Base-by-base conservation (phyloP, 2,888 invertebrate genomes). In the Oxytorus armatus region DNA sequence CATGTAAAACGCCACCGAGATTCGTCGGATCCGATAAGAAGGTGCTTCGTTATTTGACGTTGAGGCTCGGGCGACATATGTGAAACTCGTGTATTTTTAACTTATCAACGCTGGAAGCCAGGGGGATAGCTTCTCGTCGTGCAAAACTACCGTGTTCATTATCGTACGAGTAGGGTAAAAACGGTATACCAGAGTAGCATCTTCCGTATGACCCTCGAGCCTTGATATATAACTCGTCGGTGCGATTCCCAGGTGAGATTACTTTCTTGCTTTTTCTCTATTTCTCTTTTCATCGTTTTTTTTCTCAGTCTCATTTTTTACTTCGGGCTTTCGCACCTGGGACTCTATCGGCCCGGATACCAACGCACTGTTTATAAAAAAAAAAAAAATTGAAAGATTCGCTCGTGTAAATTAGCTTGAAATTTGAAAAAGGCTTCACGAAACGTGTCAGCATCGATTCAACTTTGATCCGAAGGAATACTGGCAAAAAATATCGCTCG, bases 201-300 rank as follows among this genome's bases (percentile, higher is more conserved):
- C 49, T 16, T 53, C n/a, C 23, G 36, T 49, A 73, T 66, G 39
- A 69, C 53, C 42, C 42, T 55, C 36, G 42, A 39, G 21, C 18
- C 25, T 42, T 53, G 42, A 14, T 18, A 11, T 16, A 49, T 36
- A 49, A 49, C 72, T 63, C 79, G 61, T 70, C 51, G 73, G 55
- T 61, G 74, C 69, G 82, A 82, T 82, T 70, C 74, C 66, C 72
- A 82, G 77, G 79, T 66, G 73, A 79, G 82, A 82, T 82, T 78
- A 78, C 76, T 7, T 11, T 66, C 74, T 55, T 55, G n/a, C n/a
- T 61, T 29, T 33, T 21, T 65, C 14, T 49, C 49, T 49, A 1
- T 4, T 2, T 5, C 18, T 49, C 18, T 78, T 7, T 11, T 66
- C 74, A n/a, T 55, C 63, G n/a, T n/a, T 61, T 29, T 33, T 21